Base-by-base conservation (phyloP, 2,888 invertebrate species). In the Chloroclystis v-ata region DNA sequence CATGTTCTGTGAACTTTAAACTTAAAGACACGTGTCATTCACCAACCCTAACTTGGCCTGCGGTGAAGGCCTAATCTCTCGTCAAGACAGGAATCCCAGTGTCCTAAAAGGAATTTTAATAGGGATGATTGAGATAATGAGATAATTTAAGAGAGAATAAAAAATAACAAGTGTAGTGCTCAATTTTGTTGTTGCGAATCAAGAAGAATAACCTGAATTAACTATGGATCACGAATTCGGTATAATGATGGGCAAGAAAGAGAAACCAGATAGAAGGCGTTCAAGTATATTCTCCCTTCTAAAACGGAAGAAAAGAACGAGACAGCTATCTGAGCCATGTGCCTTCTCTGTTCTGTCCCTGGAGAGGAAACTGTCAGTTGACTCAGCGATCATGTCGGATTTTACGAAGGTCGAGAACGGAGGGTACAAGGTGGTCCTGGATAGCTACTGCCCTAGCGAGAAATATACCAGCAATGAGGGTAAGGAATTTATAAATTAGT, bases 241-340 rank as follows among this genome's bases (percentile, higher is more conserved):
- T 0, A 52, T 72, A 5, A 55, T 75, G 2, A 11, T 72, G 3
- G 20, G 20, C 20, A 20, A 20, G 63, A 75, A 77, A 41, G 69
- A 75, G 11, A 82, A 81, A 43, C 47, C 67, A 0, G 70, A 75
- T 11, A 51, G 84, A 1, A 52, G 86, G 4, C 52, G 85, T 0
- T 85, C 85, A 0, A 82, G 82, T 26, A 81, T 87, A 9, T 85
- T 87, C 60, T 79, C 77, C 0, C 54, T 85, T 0, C 45, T 87
- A 0, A 55, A 72, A 0, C 75, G 80, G 57, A 85, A 80, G 65
- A 86, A 83, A 16, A 11, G 85, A 0, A 62, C 69, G 0, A 59
- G 86, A 9, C 85, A 85, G 40, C 58, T 60, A 1, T 86, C 86
- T 0, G 84, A 80, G 24, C 86, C 85, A 0, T 69, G 58, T 0